Base-by-base conservation (phyloP, 2,797 vertebrate species). In the Aplochiton taeniatus region DNA sequence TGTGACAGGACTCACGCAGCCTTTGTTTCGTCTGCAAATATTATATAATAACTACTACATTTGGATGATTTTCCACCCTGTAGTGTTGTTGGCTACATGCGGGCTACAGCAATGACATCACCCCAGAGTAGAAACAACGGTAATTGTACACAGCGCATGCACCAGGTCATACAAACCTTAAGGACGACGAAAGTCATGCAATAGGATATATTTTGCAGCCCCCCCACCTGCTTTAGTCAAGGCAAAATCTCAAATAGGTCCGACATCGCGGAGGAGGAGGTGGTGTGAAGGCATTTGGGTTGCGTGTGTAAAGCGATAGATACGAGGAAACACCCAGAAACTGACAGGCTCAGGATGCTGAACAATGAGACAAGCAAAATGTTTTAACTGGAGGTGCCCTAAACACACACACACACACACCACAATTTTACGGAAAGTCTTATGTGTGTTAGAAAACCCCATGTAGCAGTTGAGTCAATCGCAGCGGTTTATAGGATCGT, bases 91-190 rank as follows among this genome's bases (percentile, higher is more conserved):
- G 6, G 31, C 31, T 79, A 87, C 88, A 87, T 89, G 83, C 74
- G 83, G 80, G 83, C 87, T 72, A 79, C 45, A 72, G 86, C 88
- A 77, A 93, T 93, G 91, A 92, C 92, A 88, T 93, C 92, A 93
- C 75, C 88, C 75, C 82, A 74, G 75, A 20, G 73, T 65, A 78
- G 74, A 69, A 64, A 77, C 57, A 72, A 68, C 59, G 44, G 20
- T 46, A 78, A 61, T 45, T 54, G 47, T 48, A 66, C 71, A 69
- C 52, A 51, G 69, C 66, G 75, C 81, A 72, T 78, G 83, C 85
- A 79, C 78, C 76, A 59, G 78, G 73, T 75, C 74, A 68, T 59
- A 49, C 11, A 63, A 12, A 42, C 76, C 55, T 69, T 41, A 64
- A 71, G 82, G 72, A 79, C 63, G 66, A 68, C 56, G 56, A 68